Evolutionary conservation across 1,140 invertebrate genomes (phyloP), one percentile per base, ranked within the genome.

Genomic region (Liolophura sinensis): DNA sequence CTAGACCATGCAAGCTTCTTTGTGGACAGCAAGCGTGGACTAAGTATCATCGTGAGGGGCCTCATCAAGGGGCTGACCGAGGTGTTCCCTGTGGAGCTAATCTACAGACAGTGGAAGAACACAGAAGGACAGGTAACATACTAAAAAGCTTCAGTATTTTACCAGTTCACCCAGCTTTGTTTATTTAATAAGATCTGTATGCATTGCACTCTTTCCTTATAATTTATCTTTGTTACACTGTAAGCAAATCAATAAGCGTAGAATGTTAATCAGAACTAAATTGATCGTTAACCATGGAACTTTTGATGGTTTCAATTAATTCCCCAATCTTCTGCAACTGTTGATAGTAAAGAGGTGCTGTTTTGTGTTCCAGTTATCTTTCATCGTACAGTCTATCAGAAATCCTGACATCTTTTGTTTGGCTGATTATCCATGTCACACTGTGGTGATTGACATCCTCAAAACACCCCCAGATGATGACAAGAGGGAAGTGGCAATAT

Each of bases 341-440:
- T 62, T 54, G 14, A 65, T 22, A 50, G 62, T n/a, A n/a, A n/a
- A n/a, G n/a, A n/a, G n/a, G n/a, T n/a, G n/a, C n/a, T n/a, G n/a
- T 69, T 69, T 71, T 78, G 22, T 78, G 69, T 73, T 82, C 27
- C 81, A 98, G 85, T 89, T 97, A 73, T 95, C 93, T 69, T 87
- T 97, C 47, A 88, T 98, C 18, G 89, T 91, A 65, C 90, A 93
- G 68, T 92, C 96, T 68, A 81, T 98, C 1, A 81, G 82, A 27
- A 91, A 94, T 86, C 90, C 93, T 0, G 96, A 98, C 83, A 89
- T 98, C 47, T 97, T 98, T 82, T 95, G 92, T 78, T 94, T 98
- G 81, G 91, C 92, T 59, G 96, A 98, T 83, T 92, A 94, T 85
- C 90, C 92, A 0, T 94, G 91, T 82, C 91, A 91, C 73, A 88